phyloP scores from a whole-genome alignment of 2,113 vertebrate species.

The Rhineura floridana region DNA sequence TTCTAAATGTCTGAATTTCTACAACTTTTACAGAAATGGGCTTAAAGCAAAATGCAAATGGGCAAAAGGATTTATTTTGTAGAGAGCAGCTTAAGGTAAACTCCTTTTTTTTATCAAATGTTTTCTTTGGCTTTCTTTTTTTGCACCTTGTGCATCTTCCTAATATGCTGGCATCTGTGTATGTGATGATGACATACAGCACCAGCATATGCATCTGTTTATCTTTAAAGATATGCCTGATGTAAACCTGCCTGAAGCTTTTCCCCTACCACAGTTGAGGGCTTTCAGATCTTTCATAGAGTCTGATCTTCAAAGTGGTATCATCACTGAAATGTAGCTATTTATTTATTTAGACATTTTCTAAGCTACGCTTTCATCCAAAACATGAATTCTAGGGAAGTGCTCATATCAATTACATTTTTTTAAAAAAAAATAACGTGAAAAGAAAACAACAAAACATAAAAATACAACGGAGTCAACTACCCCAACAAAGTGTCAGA shows the following conservation, averaged over 20 bases:
- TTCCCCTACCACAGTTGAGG: neutral
- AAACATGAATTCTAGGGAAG: too few relatives aligned
- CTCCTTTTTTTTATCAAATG: neutral
- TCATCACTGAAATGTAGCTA: neutral
- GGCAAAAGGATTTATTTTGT: slow-evolving; percentile 46
- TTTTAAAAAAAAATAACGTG: too few relatives aligned
- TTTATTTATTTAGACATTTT: neutral
- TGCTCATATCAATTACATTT: too few relatives aligned
- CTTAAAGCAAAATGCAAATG: slow-evolving; percentile 54
- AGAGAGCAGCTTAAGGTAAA: slow-evolving; percentile 71
- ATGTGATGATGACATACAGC: neutral
- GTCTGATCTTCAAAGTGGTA: neutral
- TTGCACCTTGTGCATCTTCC: neutral
- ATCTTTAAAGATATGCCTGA: neutral
- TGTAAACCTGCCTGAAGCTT: neutral
- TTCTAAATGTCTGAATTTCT: neutral
- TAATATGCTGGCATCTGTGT: neutral
- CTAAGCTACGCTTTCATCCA: too few relatives aligned
- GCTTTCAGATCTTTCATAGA: neutral
- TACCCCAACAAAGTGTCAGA: too few relatives aligned
- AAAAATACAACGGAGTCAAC: too few relatives aligned
- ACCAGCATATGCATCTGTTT: neutral
- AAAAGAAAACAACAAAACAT: too few relatives aligned
- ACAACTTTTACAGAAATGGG: slow-evolving; percentile 61
- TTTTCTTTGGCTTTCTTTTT: neutral